Conservation (phyloP, 1,140 invertebrate genomes). For the Mesaphorura yosii region DNA sequence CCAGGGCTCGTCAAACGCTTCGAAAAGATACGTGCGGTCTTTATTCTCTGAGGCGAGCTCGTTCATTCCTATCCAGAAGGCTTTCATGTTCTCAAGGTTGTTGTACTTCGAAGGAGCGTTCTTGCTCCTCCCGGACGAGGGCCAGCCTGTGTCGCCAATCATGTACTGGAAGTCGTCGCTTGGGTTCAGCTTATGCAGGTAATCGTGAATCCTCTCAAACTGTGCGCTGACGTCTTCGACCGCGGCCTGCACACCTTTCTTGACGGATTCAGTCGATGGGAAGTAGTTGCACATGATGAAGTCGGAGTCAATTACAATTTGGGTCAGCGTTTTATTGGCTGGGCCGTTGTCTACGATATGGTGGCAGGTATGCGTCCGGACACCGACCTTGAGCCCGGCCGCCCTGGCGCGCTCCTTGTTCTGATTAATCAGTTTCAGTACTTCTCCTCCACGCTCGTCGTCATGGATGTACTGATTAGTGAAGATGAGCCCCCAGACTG, state of each 20-base stretch:
- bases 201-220: neutral
- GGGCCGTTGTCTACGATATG: slow-evolving; percentile 2
- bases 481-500: slow-evolving; percentile 15
- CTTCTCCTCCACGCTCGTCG: neutral
- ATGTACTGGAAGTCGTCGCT: neutral
- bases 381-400: slow-evolving; percentile 4
- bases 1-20: slow-evolving; percentile 14
- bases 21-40: slow-evolving; percentile 7
- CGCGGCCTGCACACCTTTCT: neutral
- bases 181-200: neutral
- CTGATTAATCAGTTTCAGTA: slow-evolving; percentile 4
- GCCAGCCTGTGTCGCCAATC: neutral
- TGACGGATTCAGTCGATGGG: neutral
- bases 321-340: neutral
- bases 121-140: neutral
- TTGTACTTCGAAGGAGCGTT: neutral
- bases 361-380: slow-evolving; percentile 7
- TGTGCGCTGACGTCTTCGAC: neutral
- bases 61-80: slow-evolving; percentile 13
- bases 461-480: slow-evolving; percentile 5
- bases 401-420: neutral
- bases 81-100: slow-evolving; percentile 13
- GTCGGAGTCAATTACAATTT: slow-evolving; percentile 11
- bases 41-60: neutral
- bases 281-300: slow-evolving; percentile 14